Evolutionary conservation across 1,140 invertebrate genomes (phyloP).

Genomic region (Periplaneta americana): DNA sequence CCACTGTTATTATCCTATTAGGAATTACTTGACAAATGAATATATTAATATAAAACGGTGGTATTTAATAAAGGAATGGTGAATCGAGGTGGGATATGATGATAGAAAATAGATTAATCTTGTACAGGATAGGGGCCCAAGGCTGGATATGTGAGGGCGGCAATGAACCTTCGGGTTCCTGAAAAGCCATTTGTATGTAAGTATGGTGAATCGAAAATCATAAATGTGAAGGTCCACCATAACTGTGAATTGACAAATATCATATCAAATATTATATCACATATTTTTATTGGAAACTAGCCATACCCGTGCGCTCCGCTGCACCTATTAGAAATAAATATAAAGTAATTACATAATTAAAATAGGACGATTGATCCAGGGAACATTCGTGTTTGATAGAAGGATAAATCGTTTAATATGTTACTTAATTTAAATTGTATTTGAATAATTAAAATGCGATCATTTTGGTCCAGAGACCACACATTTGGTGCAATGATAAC

Average conservation of each 20-base stretch:
- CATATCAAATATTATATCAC: neutral
- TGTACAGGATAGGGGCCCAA: neutral
- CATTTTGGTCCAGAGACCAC: too few relatives aligned
- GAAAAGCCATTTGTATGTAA: neutral
- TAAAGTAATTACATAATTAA: too few relatives aligned
- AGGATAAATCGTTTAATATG: too few relatives aligned
- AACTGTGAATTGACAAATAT: neutral
- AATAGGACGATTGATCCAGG: too few relatives aligned
- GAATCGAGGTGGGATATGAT: neutral
- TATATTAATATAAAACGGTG: neutral
- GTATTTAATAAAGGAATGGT: neutral
- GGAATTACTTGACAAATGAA: neutral
- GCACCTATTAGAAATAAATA: neutral
- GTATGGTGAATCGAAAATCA: too few relatives aligned
- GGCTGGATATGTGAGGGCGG: neutral
- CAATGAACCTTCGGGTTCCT: neutral
- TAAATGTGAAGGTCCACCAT: neutral
- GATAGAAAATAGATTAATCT: neutral
- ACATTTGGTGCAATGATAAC: too few relatives aligned
- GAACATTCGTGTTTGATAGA: too few relatives aligned
- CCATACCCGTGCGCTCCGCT: neutral
- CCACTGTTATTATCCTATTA: neutral
- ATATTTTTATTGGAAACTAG: neutral
- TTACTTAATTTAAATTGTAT: too few relatives aligned
- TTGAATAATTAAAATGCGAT: too few relatives aligned